These are phyloP conservation scores for Pogona vitticeps DNA, from an alignment of 2,113 vertebrate genomes.

Conservation along the genomic window DNA sequence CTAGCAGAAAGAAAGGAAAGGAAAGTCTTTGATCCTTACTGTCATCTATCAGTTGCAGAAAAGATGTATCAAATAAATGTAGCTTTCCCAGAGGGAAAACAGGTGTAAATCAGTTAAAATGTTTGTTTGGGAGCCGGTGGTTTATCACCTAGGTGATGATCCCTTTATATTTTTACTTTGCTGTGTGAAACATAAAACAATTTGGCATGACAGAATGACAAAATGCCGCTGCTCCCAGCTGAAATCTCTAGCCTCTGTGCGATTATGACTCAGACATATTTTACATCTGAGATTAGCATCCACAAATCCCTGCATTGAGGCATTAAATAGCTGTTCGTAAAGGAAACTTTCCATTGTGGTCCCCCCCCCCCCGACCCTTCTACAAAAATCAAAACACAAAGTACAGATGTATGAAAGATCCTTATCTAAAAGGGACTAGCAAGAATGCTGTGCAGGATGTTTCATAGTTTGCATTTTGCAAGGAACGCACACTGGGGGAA, in stretches of 20 bases:
- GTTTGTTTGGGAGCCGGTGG: constrained; percentile 67
- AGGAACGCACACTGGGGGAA: constrained; percentile 48
- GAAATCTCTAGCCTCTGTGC: constrained; percentile 66
- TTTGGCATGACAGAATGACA: constrained; percentile 70
- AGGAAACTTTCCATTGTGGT: constrained; percentile 34
- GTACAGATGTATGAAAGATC: constrained; percentile 53
- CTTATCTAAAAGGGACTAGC: constrained; percentile 46
- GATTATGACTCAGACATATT: constrained; percentile 61
- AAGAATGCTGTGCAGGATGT: constrained; percentile 24
- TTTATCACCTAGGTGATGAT: constrained; percentile 76
- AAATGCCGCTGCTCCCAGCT: constrained; percentile 52
- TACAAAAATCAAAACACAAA: constrained; percentile 10
- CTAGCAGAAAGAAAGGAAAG: constrained; percentile 47
- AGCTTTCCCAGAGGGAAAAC: constrained; percentile 66
- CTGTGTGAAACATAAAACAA: constrained; percentile 70
- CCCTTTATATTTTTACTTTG: constrained; percentile 72
- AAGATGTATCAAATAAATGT: constrained; percentile 65
- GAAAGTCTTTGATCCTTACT: constrained; percentile 24
- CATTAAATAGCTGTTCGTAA: constrained; percentile 52
- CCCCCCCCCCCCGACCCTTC: background rate
- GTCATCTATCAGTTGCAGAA: constrained; percentile 62
- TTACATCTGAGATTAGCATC: constrained; percentile 71
- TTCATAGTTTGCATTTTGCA: constrained; percentile 18
- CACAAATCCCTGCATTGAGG: constrained; percentile 61
- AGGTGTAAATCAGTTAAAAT: constrained; percentile 75